Percentiles rank a stretch among this genome's conserved stretches.
phyloP scores from a whole-genome alignment of 2,113 vertebrate genomes.

The Asarcornis scutulata region DNA sequence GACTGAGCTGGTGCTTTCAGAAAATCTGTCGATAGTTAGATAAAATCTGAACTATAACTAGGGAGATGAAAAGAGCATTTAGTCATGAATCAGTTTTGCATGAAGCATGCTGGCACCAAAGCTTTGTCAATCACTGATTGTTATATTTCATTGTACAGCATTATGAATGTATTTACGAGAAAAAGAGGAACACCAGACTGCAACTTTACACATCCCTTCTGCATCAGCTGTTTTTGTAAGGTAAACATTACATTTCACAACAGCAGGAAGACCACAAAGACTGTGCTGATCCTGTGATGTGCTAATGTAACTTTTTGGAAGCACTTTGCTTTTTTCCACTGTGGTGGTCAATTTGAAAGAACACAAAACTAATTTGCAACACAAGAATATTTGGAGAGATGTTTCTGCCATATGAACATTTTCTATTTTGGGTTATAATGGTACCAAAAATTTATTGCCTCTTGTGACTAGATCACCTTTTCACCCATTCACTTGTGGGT shows the following conservation, averaged over 20 bases:
- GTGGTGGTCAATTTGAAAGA: background rate
- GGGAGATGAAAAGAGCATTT: background rate
- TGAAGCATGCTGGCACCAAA: background rate
- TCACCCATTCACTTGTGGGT: background rate
- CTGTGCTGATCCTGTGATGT: background rate
- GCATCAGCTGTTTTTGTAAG: background rate
- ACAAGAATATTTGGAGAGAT: background rate
- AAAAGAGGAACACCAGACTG: background rate
- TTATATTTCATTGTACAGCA: background rate
- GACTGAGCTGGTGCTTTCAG: background rate
- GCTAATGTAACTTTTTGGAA: background rate
- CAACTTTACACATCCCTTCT: background rate
- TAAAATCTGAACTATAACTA: background rate
- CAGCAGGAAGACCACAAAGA: background rate
- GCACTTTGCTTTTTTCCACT: background rate
- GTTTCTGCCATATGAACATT: background rate
- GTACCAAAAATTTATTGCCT: background rate
- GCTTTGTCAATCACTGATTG: background rate
- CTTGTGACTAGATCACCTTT: background rate
- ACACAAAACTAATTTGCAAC: background rate
- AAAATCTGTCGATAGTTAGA: background rate
- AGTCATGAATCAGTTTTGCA: background rate
- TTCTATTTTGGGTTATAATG: background rate
- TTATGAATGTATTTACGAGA: background rate
- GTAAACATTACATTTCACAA: background rate